Conservation (phyloP, 2,797 vertebrate species). For the Cuniculus paca region DNA sequence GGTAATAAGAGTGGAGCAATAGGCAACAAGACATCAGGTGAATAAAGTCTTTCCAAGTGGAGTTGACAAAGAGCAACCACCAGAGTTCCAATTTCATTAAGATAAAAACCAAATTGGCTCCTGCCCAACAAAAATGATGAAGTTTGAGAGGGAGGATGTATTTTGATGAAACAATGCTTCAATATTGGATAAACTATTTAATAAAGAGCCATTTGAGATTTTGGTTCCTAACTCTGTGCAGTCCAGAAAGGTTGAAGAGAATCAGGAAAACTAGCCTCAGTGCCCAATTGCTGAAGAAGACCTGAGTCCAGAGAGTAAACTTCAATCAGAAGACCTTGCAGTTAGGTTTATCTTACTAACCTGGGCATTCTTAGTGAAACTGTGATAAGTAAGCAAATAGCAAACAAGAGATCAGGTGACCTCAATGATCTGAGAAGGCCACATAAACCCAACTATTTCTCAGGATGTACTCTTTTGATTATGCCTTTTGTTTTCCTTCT, state of each 20-base stretch:
- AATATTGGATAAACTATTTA: background rate
- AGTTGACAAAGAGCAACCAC: background rate
- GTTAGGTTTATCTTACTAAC: background rate
- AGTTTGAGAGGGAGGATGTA: fast-evolving
- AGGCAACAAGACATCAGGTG: background rate
- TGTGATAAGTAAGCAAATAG: background rate
- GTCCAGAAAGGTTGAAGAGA: background rate
- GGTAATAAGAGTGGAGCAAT: background rate
- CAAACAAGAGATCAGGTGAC: too few species aligned
- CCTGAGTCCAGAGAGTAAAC: background rate
- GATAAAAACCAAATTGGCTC: slow-evolving; percentile 61
- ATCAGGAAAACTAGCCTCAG: background rate
- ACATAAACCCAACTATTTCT: background rate
- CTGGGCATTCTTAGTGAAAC: background rate
- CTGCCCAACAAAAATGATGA: background rate
- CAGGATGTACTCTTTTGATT: background rate
- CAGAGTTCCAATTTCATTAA: background rate
- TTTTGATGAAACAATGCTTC: background rate
- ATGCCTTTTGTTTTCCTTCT: background rate
- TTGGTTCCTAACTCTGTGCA: background rate
- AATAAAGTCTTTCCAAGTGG: background rate
- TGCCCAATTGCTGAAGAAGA: background rate
- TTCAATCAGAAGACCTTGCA: background rate
- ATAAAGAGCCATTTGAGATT: background rate
- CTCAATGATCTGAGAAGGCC: background rate